Evolutionary conservation across 2,797 vertebrate species (phyloP), one percentile per base, ranked within the genome.

Genomic region (Sebastes minor): DNA sequence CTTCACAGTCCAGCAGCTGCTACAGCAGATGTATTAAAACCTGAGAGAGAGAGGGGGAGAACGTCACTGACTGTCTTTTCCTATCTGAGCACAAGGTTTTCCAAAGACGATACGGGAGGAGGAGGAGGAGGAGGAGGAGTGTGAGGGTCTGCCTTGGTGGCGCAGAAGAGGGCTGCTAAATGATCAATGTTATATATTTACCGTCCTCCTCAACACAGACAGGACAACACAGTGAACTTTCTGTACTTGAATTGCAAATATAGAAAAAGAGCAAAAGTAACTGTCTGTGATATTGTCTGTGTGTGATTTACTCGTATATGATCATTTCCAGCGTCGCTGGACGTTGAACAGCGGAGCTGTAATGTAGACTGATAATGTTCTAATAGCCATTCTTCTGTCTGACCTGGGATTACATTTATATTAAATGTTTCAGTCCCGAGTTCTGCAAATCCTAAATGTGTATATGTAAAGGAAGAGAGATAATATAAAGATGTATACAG

Each of bases 321-420:
- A 38, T 90, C n/a, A 60, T 90, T 87, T 86, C 49, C 71, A 86
- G 84, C 28, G 23, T 60, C 8, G 23, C 83, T 82, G 77, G 82
- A 74, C 30, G 52, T 22, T 69, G 74, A 84, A 83, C 87, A 80
- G 89, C 73, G 82, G 89, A 77, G 78, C 83, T 78, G 77, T 88
- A 77, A 77, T 73, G 75, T 88, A 87, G 85, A 89, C 71, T 78
- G 82, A 88, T 78, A 69, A 83, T 68, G 80, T 80, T 83, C 76
- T 78, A 60, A 88, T 91, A 90, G 91, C 89, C 88, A 89, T 93
- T 90, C 33, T 85, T 82, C 81, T 85, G 83, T 91, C 80, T 81
- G 85, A 86, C 78, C 81, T 93, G 92, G 93, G 93, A 92, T 88
- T 71, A 89, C 93, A 93, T 95, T 95, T 95, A 94, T 95, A 94